Evolutionary conservation across 2,797 vertebrate species (phyloP), one percentile per base, ranked within the genome.

Genomic region (Meda fulgida): DNA sequence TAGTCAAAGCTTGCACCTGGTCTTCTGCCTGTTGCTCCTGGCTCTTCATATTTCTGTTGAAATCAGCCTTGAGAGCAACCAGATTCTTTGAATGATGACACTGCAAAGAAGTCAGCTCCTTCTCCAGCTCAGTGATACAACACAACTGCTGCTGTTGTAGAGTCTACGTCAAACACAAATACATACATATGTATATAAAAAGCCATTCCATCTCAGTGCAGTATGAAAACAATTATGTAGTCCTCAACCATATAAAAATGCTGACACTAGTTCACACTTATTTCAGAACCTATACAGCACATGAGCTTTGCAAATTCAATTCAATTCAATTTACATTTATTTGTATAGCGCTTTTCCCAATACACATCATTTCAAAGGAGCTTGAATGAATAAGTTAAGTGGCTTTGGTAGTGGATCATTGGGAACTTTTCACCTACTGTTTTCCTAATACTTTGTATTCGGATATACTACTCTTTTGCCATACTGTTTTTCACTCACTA

Each of bases 61-160:
- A 90, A 86, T 76, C 58, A 8, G 80, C 60, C 60, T 88, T 91
- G 31, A 90, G 85, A 81, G 34, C 83, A 58, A 88, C 58, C 36
- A 92, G 65, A 21, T 81, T 80, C 81, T 91, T 75, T 2, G 89
- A 79, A 51, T 92, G 87, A 78, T 78, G 66, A 66, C 76, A 72
- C 55, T 81, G 76, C 55, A 88, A 66, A 60, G 81, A 65, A 18
- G 87, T 65, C 84, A 90, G 78, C 85, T 90, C 73, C 19, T 85
- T 81, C 86, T 93, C 90, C 72, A 92, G 90, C 72, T 92, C 89
- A 26, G 88, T 83, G 21, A 94, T 88, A 31, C 36, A 87, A 7
- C 51, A 66, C 8, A 36, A 23, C 46, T 90, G 83, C 81, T 93
- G 84, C 86, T 86, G 80, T 86, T 87, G 90, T 78, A 93, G 70